phyloP scores from a whole-genome alignment of 2,797 vertebrate species.

The Myotis pilosus region DNA sequence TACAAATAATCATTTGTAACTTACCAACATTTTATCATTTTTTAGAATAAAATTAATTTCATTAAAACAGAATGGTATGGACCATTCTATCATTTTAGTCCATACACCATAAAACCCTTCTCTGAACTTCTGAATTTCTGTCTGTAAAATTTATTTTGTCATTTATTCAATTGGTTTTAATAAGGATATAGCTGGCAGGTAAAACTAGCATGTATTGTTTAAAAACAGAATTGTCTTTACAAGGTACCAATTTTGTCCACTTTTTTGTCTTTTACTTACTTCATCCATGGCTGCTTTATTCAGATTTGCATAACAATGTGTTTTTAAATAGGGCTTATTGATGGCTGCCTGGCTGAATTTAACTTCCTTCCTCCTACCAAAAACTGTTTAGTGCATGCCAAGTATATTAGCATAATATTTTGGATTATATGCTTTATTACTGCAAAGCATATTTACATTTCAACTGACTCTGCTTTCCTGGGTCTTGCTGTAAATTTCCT shows the following conservation, averaged over 20 bases:
- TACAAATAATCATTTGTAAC: not conserved
- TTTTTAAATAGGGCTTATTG: constrained; percentile 32
- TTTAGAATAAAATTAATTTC: constrained; percentile 4
- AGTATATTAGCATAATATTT: constrained; percentile 14
- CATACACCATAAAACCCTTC: not conserved
- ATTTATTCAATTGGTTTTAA: not conserved
- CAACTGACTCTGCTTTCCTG: not conserved
- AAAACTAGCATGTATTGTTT: not conserved
- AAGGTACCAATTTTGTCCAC: not conserved
- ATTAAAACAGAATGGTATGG: not conserved
- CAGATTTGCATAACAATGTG: not conserved
- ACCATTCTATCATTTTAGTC: not conserved
- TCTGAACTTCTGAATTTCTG: not conserved
- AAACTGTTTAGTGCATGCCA: not conserved
- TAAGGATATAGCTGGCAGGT: not conserved
- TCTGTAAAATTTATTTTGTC: not conserved
- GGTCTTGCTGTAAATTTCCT: not conserved
- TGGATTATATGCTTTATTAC: not conserved
- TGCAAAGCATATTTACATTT: constrained; percentile 37
- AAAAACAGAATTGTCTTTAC: not conserved
- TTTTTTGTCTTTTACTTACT: constrained; percentile 7
- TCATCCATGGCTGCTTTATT: not conserved
- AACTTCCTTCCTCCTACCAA: constrained; percentile 29
- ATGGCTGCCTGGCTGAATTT: not conserved
- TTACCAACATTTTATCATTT: not conserved